phyloP scores from a whole-genome alignment of 2,888 invertebrate genomes.

The Cataglyphis cursor region DNA sequence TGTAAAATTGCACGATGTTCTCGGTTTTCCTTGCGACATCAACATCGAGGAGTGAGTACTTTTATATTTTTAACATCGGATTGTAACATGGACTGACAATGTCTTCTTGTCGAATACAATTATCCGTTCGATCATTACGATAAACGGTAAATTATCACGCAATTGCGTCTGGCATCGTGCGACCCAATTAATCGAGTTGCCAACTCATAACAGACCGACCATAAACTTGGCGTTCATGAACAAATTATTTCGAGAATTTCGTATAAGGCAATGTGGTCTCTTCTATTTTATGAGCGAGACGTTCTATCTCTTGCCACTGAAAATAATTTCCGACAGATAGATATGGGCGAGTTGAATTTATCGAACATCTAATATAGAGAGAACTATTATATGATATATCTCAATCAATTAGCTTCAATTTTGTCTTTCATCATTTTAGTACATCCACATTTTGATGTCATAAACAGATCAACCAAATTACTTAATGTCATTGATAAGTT shows the following conservation, averaged over 20 bases:
- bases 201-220: conserved; percentile 19
- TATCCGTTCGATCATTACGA: conserved; percentile 9
- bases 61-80: conserved; percentile 2
- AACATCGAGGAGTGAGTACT: conserved; percentile 89
- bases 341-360: conserved; percentile 8
- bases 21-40: conserved; percentile 83
- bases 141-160: conserved; percentile 23
- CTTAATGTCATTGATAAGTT: neutral
- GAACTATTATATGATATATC: neutral
- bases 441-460: neutral
- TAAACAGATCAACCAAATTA: neutral
- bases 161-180: conserved; percentile 38
- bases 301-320: neutral
- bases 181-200: conserved; percentile 30
- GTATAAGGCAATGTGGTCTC: conserved; percentile 28
- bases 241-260: conserved; percentile 50
- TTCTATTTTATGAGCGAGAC: neutral
- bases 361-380: conserved; percentile 21
- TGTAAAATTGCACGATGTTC: conserved; percentile 88
- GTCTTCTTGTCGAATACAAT: neutral
- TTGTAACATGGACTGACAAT: neutral
- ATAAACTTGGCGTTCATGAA: conserved; percentile 38
- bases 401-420: neutral
- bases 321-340: conserved; percentile 3
- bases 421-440: neutral